These are phyloP conservation scores for Edolisoma coerulescens DNA, from an alignment of 2,113 vertebrate genomes.

Conservation along the genomic window DNA sequence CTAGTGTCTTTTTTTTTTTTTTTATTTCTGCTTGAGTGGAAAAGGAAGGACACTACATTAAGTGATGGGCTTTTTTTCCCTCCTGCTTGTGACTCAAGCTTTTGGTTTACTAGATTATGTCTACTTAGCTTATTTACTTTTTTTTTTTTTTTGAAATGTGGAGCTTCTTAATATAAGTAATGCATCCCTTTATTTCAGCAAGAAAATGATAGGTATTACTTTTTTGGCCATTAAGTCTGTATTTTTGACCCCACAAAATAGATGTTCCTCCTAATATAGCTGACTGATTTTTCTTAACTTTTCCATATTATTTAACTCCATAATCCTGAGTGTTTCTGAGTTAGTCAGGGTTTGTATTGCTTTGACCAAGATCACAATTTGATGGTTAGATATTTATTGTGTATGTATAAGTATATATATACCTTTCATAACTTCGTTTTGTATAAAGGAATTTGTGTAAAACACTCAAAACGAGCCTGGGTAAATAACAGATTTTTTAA, in stretches of 20 bases:
- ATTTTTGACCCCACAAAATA: neutral
- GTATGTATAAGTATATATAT: neutral
- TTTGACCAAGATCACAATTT: neutral
- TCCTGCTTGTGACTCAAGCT: neutral
- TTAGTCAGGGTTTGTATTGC: neutral
- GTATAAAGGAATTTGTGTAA: neutral
- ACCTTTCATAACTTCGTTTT: neutral
- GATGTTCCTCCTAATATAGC: accelerated
- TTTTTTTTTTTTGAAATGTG: neutral
- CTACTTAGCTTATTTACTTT: neutral
- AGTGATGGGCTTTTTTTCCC: neutral
- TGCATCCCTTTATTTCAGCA: neutral
- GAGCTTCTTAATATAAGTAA: neutral
- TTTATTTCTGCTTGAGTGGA: neutral
- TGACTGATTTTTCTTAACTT: neutral
- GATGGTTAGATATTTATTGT: neutral
- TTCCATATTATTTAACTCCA: neutral
- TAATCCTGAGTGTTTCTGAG: neutral
- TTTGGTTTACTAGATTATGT: neutral
- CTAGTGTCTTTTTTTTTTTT: neutral
- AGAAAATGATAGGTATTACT: neutral
- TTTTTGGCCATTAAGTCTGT: neutral
- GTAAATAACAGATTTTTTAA: neutral
- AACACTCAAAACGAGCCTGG: neutral
- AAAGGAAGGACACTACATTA: neutral